Evolutionary conservation across 2,888 invertebrate genomes (phyloP), one percentile per base, ranked within the genome.

Genomic region (Drosophila fungiperda): DNA sequence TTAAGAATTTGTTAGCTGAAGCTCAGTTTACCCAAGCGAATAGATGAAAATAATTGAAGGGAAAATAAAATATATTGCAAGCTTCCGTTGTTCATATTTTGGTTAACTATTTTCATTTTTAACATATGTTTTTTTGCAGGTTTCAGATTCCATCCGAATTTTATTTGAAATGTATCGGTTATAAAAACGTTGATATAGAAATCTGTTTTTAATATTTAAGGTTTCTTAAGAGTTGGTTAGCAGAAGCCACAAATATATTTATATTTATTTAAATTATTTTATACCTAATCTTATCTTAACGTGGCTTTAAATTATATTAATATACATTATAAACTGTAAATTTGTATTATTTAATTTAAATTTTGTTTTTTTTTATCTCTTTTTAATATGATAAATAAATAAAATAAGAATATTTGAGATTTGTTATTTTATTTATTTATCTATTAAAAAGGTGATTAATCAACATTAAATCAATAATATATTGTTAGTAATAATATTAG

Each of bases 101-200:
- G 38, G 17, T 0, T 11, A 6, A 11, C 1, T 12, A 11, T 20
- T 20, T 12, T 11, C 6, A 42, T 42, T 3, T 42, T 42, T 6
- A 12, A 20, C 1, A 12, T 11, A 0, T 6, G 11, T 1, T n/a
- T 36, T 40, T 11, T n/a, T 40, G 2, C n/a, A 0, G 40, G 2
- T 9, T 40, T 4, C 40, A 9, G 4, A 11, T 40, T n/a, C n/a
- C 40, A n/a, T 9, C 5, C n/a, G n/a, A 5, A 40, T n/a, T 40
- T 9, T 2, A 40, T n/a, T 40, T 9, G 9, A 40, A 40, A 40
- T 9, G 9, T 9, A 9, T 8, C 4, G 17, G 17, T 17, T 35
- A 35, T 29, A 29, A 29, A 12, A 12, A 35, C 6, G 12, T 36
- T 6, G 2, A 7, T 7, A 17, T 17, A 20, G 20, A 45, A 5